Evolutionary conservation across 2,113 vertebrate species (phyloP).

Genomic region (Lampris incognitus): DNA sequence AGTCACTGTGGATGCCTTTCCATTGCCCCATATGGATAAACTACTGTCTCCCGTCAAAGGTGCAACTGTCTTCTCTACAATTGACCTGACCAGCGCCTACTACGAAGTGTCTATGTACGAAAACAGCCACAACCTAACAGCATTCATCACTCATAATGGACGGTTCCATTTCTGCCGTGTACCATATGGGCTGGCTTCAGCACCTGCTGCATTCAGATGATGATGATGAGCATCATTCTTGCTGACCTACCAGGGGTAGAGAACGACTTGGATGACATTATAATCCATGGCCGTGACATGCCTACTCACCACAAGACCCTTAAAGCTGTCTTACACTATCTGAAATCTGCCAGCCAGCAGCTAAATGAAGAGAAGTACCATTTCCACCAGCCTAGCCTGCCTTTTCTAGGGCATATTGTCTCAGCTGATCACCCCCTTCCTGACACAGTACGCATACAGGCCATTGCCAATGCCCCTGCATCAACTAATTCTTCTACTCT

Average conservation of each 20-base stretch:
- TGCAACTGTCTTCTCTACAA: constrained; percentile 26
- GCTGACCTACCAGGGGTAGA: not conserved
- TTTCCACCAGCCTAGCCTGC: not conserved
- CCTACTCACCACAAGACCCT: not conserved
- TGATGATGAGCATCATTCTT: constrained; percentile 18
- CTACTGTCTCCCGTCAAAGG: constrained; percentile 6
- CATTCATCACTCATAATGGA: constrained; percentile 21
- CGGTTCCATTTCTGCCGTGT: constrained; percentile 13
- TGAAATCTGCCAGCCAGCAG: not conserved
- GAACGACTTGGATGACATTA: constrained; percentile 29
- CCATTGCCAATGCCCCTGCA: constrained; percentile 5
- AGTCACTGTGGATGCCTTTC: constrained; percentile 11
- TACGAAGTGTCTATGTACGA: constrained; percentile 26
- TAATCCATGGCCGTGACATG: constrained; percentile 2
- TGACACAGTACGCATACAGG: constrained; percentile 6
- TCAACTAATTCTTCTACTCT: constrained; percentile 3
- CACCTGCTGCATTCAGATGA: not conserved
- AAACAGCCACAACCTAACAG: constrained; percentile 26
- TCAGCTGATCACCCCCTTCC: not conserved
- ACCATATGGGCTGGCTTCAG: constrained; percentile 3
- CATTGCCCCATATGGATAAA: constrained; percentile 34
- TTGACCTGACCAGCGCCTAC: constrained; percentile 29
- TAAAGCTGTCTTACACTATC: not conserved
- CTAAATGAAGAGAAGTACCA: constrained; percentile 2
- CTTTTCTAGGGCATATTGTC: constrained; percentile 12